Base-by-base conservation (phyloP, 2,888 invertebrate genomes). In the Volucella zonaria region DNA sequence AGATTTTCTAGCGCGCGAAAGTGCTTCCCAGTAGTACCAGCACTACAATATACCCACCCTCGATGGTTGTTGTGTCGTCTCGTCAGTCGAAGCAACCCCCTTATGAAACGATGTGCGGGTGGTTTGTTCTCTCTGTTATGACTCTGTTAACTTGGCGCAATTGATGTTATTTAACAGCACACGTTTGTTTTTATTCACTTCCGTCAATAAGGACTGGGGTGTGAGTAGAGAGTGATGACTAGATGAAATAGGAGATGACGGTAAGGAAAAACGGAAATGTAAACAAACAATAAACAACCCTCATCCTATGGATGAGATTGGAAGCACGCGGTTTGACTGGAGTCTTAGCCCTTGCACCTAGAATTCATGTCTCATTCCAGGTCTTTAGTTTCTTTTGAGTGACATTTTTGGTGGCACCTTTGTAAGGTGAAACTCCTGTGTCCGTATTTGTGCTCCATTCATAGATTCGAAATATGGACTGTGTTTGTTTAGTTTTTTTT, bases 1-100 rank as follows among this genome's bases (percentile, higher is more conserved):
- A 58, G 73, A 74, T 54, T 58, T 83, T 79, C 80, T 77, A 81
- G 81, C 85, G 80, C 85, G 80, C 80, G 80, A 75, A 80, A 80
- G 59, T 70, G 59, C 64, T 49, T 61, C 51, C 64, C 79, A 75
- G 31, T 31, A 31, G 31, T 31, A 31, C 6, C 31, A 31, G 18
- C 18, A 18, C 0, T 23, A 23, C 23, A 2, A 23, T 31, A 31
- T 23, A 31, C 6, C 31, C 31, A 31, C 31, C 54, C 85, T 71
- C 42, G 67, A 59, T 68, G 31, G 49, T 42, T 14, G 31, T 42
- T 45, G 15, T 15, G 52, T 18, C 12, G 23, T 12, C 8, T 8
- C 52, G 12, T 3, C 4, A 31, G 42, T 64, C 12, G 12, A 14
- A 51, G 64, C 66, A 67, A 66, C 66, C 75, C 31, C 58, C 51